Evolutionary conservation across 2,888 invertebrate species (phyloP), one percentile per base, ranked within the genome.

Genomic region (Chymomyza amoena): DNA sequence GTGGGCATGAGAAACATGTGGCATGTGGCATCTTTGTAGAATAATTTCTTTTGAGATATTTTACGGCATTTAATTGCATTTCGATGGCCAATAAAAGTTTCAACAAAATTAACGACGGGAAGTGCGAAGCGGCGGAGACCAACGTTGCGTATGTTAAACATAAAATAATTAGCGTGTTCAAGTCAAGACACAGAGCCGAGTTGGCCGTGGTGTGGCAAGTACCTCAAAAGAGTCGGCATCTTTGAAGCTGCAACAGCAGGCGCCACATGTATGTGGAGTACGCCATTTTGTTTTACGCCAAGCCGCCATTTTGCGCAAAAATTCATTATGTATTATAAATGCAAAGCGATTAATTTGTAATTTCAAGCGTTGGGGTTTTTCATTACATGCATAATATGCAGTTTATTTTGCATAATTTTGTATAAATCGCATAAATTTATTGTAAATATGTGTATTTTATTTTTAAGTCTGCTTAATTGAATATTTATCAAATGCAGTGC

Each of bases 61-160:
- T 82, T 87, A 84, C 71, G 75, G 75, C 72, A 72, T 75, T 80
- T 84, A 87, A 84, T 84, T 84, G 84, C 84, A 74, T 82, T 80
- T 82, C 84, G 76, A 87, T 84, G 80, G 76, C 74, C 79, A 87
- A 87, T 84, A 84, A 84, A 86, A 80, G 32, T 68, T 75, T 81
- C 67, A 70, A 75, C 67, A 59, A 70, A 75, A 75, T 87, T 84
- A 84, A 87, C 84, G 87, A 84, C 87, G 76, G 84, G 84, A 84
- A 84, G 83, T 79, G 80, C 71, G 72, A 87, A 18, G 25, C 13
- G 20, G 25, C 2, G 20, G 2, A 1, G 18, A 20, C n/a, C 54
- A 18, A 54, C 18, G 54, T 20, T 18, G 16, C 7, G 57, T 25
- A 72, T 68, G 75, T 69, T 72, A 66, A 75, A 79, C 77, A 79